Percentiles rank a stretch among this genome's conserved stretches.
Conservation (phyloP, 1,140 invertebrate genomes). For the Zaprionus africanus region DNA sequence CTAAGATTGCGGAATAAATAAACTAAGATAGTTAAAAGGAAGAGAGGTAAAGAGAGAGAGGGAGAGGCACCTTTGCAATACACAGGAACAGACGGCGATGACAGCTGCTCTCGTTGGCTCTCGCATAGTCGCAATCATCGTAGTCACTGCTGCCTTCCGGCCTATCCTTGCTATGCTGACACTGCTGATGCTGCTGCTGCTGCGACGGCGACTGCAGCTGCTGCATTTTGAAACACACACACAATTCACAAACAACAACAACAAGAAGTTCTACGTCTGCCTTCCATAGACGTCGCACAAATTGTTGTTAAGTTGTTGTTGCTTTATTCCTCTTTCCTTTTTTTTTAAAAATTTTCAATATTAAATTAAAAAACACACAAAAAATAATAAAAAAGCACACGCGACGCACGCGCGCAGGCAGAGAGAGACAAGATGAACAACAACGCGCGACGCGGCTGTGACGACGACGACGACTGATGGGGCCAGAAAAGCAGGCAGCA, state of each 20-base stretch:
- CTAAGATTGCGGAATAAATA: neutral
- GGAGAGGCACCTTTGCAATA: conserved; percentile 59
- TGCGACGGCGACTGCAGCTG: neutral
- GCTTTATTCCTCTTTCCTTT: conserved; percentile 13
- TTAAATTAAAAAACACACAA: neutral
- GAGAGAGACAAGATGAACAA: conserved; percentile 50
- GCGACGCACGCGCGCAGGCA: conserved; percentile 21
- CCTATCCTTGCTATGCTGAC: conserved; percentile 54
- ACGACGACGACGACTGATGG: conserved; percentile 48
- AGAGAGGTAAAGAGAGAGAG: neutral
- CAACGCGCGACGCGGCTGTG: conserved; percentile 49
- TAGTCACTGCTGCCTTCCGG: neutral
- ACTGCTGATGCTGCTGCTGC: conserved; percentile 14
- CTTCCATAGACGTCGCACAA: conserved; percentile 15
- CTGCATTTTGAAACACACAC: conserved; percentile 56
- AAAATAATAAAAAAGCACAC: conserved; percentile 16
- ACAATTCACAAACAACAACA: conserved; percentile 27
- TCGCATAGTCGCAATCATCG: conserved; percentile 29
- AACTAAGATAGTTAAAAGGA: neutral
- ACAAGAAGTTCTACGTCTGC: conserved; percentile 13
- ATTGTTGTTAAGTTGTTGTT: conserved; percentile 20
- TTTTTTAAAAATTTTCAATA: neutral
- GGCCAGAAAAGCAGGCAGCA: conserved; percentile 25
- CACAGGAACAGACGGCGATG: conserved; percentile 65
- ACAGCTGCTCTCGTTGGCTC: conserved; percentile 49